A percentile compares a stretch with the other conserved stretches of the same genome.
phyloP scores from a whole-genome alignment of 30 jellyfish, hydroid and myxozoan genomes.

The Aurelia aurita region DNA sequence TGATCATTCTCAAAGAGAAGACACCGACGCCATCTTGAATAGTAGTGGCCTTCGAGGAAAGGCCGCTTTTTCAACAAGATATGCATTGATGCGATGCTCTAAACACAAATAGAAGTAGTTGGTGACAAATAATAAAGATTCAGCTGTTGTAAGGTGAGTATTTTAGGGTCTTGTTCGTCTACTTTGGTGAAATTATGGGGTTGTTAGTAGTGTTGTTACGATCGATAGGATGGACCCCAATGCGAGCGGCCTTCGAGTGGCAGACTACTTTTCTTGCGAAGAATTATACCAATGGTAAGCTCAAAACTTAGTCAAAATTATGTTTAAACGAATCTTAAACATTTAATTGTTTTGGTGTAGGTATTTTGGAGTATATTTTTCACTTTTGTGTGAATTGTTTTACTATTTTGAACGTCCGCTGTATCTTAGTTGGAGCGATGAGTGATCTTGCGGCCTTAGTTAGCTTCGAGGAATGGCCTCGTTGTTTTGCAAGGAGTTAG shows the following conservation, averaged over 20 bases:
- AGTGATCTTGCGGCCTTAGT: no score
- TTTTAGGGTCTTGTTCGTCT: neutral
- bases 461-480: no score
- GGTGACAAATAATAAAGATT: neutral
- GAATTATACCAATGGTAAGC: no score
- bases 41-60: neutral
- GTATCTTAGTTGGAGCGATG: no score
- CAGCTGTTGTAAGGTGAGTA: neutral
- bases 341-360: no score
- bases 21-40: conserved; percentile 85
- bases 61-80: neutral
- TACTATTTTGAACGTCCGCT: no score
- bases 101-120: neutral
- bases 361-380: no score
- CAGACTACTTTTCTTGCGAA: neutral
- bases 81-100: neutral
- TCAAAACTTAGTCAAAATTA: no score
- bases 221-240: neutral
- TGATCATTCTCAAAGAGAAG: conserved; percentile 59
- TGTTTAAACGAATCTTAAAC: no score
- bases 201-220: neutral
- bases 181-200: no score
- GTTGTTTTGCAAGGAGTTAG: no score
- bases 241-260: neutral
- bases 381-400: no score